A percentile compares a stretch with the other conserved stretches of the same genome.
Evolutionary conservation across 2,888 invertebrate species (phyloP).

Genomic region (Lathronympha strigana): DNA sequence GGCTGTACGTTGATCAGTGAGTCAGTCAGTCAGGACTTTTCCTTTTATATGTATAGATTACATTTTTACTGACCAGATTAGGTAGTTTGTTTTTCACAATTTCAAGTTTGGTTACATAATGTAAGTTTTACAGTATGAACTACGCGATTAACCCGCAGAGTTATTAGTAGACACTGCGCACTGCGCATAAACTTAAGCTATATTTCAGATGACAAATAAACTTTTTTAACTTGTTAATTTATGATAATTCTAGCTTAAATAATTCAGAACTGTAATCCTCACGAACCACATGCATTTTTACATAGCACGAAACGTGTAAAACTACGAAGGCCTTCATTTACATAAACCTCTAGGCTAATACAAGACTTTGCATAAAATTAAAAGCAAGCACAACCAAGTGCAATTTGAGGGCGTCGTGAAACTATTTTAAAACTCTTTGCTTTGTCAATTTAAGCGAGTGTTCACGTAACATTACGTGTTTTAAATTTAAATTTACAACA

Average conservation of each 20-base stretch:
- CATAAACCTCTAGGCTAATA: conserved; percentile 36
- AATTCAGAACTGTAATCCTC: neutral
- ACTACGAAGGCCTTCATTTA: conserved; percentile 22
- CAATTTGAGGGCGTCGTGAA: conserved; percentile 31
- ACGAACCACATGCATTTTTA: neutral
- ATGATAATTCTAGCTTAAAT: neutral
- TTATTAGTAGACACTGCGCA: too few species aligned
- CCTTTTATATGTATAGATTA: too few species aligned
- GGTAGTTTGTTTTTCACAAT: too few species aligned
- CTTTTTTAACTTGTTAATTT: neutral
- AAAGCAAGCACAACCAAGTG: conserved; percentile 21
- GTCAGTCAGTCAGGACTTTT: too few species aligned
- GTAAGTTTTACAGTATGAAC: too few species aligned
- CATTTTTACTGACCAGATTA: too few species aligned
- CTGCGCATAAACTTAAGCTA: too few species aligned
- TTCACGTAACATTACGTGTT: neutral
- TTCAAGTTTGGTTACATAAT: too few species aligned
- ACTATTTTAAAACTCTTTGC: conserved; percentile 32
- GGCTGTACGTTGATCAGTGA: too few species aligned
- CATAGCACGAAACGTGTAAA: conserved; percentile 15
- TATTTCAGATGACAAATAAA: too few species aligned
- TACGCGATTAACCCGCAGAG: too few species aligned
- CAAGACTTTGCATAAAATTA: conserved; percentile 38
- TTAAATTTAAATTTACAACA: conserved; percentile 1
- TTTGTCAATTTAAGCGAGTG: conserved; percentile 27